Percentiles rank a stretch among this genome's conserved stretches.
Conservation (phyloP, 2,113 vertebrate genomes). For the Epinephelus lanceolatus region DNA sequence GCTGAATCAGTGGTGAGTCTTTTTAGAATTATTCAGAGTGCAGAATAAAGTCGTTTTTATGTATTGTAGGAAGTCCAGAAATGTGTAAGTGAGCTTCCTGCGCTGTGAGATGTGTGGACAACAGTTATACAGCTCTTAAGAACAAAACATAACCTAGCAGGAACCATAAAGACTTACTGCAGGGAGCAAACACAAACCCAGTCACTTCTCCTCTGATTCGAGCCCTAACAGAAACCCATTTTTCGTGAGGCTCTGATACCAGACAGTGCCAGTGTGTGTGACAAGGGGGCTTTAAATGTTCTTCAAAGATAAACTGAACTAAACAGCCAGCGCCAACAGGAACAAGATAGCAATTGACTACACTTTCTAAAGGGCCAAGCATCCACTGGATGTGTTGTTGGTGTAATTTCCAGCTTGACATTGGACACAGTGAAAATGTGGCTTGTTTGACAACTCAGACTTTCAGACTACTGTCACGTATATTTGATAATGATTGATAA, state of each 20-base stretch:
- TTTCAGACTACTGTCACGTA: not conserved
- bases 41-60: too few species aligned
- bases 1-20: too few species aligned
- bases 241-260: slow-evolving; percentile 34
- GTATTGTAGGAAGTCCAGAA: not conserved
- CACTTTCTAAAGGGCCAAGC: slow-evolving; percentile 35
- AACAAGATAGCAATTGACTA: slow-evolving; percentile 58
- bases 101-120: not conserved
- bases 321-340: slow-evolving; percentile 53
- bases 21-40: too few species aligned
- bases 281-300: slow-evolving; percentile 57
- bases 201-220: slow-evolving; percentile 41
- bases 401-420: slow-evolving; percentile 30
- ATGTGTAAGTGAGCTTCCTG: slow-evolving; percentile 12
- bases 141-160: slow-evolving; percentile 19
- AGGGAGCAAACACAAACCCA: slow-evolving; percentile 45
- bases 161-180: slow-evolving; percentile 25
- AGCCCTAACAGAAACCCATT: slow-evolving; percentile 44
- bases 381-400: slow-evolving; percentile 32
- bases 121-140: slow-evolving; percentile 8
- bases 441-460: not conserved
- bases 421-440: not conserved
- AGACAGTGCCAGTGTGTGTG: slow-evolving; percentile 51
- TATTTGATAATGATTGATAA: not conserved
- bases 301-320: slow-evolving; percentile 60